Base-by-base conservation (phyloP, 2,888 invertebrate genomes). In the Torymus auratus region DNA sequence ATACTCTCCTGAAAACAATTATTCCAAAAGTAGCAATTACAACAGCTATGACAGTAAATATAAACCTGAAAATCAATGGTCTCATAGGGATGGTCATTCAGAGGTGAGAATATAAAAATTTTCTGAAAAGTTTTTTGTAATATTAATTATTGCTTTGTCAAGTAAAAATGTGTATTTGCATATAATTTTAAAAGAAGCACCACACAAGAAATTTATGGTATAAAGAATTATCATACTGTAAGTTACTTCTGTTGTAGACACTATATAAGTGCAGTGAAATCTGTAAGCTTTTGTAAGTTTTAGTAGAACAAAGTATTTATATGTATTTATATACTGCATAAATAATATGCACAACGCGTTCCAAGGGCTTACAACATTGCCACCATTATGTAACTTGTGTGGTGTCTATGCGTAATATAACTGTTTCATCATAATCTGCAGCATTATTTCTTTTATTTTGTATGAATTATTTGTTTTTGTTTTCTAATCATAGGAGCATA, bases 21-120 rank as follows among this genome's bases (percentile, higher is more conserved):
- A 88, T 74, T 83, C 85, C 14, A 87, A 88, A 65, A 88, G 85
- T 50, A 85, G 83, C 80, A 86, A 55, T 80, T 89, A 90, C 81
- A 84, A 81, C 56, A 86, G 84, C 74, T 88, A 86, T 68, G 86
- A 86, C 55, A 86, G 78, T 61, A 90, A 90, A 82, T 88, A 89
- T 62, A 89, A 89, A 84, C 85, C 86, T 5, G 88, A 89, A n/a
- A 85, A 73, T 81, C 87, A 86, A 4, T 86, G 89, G 87, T 86
- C 87, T 80, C 88, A 87, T 53, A 87, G 86, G 17, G 86, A 88
- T 75, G 87, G 64, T 78, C 88, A 90, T 84, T 85, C 85, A 80
- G 88, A 89, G 85, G 90, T 90, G 85, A 77, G 58, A 75, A 67
- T 28, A 60, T 78, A 41, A 60, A 53, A 69, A 10, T 23, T 53